phyloP scores from a whole-genome alignment of 2,888 invertebrate species.

The Lobophora halterata region DNA sequence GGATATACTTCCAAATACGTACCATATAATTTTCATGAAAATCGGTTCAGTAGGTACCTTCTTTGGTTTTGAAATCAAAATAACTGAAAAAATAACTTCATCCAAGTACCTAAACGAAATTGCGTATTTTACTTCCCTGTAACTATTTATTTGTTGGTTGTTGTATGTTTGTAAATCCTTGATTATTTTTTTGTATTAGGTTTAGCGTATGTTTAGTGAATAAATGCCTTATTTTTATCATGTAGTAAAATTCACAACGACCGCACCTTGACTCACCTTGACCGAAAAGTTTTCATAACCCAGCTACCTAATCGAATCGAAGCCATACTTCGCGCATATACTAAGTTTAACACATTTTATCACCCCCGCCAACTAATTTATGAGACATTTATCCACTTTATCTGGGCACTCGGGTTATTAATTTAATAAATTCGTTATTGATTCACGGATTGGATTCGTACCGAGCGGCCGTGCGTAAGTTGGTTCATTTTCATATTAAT shows the following conservation, averaged over 20 bases:
- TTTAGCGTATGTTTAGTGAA: no score
- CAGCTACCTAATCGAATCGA: conserved; percentile 16
- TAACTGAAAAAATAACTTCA: no score
- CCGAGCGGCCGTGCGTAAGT: conserved; percentile 24
- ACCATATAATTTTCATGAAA: no score
- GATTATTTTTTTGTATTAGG: no score
- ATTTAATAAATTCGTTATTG: conserved; percentile 44
- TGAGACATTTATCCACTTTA: conserved; percentile 44
- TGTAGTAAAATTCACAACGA: conserved; percentile 1
- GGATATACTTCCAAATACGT: no score
- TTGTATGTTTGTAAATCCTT: no score
- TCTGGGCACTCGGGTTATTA: conserved; percentile 38
- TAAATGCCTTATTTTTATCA: no score
- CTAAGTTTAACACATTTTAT: conserved; percentile 35
- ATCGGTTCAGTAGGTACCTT: no score
- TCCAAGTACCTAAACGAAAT: no score
- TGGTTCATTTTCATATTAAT: conserved; percentile 36
- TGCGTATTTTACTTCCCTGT: no score
- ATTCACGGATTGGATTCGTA: conserved; percentile 32
- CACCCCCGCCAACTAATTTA: conserved; percentile 42
- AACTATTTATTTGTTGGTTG: conserved; percentile 7
- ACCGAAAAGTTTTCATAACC: conserved; percentile 15
- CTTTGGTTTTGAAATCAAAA: no score
- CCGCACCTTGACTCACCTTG: neutral
- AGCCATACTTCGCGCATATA: conserved; percentile 16